A percentile compares a stretch with the other conserved stretches of the same genome.
These are phyloP conservation scores for Aporophyla nigra DNA, from an alignment of 2,888 invertebrate species.

Conservation along the genomic window DNA sequence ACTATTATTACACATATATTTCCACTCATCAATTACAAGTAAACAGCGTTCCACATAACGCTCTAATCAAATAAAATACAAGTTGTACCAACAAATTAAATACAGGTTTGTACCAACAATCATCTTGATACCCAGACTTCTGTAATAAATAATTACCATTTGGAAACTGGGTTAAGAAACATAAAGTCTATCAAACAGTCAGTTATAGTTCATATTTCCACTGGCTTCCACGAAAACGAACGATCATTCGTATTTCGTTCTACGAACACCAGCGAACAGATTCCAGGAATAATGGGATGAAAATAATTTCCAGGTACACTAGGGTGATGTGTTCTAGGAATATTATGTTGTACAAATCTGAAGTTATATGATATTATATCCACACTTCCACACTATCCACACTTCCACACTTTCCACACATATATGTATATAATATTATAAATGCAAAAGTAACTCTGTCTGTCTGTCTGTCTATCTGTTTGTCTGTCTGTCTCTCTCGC, in stretches of 20 bases:
- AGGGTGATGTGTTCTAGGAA: conserved; percentile 3
- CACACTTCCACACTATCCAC: too few species aligned
- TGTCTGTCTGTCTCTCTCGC: too few species aligned
- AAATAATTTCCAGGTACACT: neutral
- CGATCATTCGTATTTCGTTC: conserved; percentile 12
- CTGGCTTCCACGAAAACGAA: conserved; percentile 19
- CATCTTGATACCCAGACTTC: conserved; percentile 7
- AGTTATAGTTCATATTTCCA: conserved; percentile 18
- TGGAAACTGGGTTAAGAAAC: neutral
- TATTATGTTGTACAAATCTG: neutral
- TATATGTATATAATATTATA: too few species aligned
- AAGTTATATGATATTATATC: too few species aligned
- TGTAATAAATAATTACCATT: conserved; percentile 16
- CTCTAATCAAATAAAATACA: neutral
- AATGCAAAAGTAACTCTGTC: too few species aligned
- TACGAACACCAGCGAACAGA: conserved; percentile 7
- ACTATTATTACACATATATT: neutral
- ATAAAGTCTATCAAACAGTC: conserved; percentile 5
- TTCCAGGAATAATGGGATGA: conserved; percentile 13
- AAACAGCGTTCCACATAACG: neutral
- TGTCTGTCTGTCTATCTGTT: too few species aligned
- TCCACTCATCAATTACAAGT: conserved; percentile 1
- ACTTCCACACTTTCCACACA: too few species aligned
- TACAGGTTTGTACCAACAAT: neutral
- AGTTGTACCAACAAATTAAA: neutral